A percentile compares a stretch with the other conserved stretches of the same genome.
Conservation (phyloP, 2,113 vertebrate genomes). For the Anhinga rufa region DNA sequence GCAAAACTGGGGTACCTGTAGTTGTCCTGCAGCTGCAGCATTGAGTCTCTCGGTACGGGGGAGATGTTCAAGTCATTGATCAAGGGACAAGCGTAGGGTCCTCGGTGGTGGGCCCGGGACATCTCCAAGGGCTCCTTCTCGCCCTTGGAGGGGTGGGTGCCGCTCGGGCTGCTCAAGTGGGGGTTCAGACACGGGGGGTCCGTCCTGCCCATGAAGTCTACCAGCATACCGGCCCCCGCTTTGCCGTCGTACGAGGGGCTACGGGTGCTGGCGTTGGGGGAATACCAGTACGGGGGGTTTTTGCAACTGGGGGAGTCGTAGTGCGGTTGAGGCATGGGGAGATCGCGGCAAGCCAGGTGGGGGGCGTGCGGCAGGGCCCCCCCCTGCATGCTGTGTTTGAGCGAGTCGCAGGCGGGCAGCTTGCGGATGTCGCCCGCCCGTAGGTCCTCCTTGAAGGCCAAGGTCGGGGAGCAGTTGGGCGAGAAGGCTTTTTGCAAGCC, state of each 20-base stretch:
- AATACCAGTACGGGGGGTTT: slow-evolving; percentile 94
- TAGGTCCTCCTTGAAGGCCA: slow-evolving; percentile 80
- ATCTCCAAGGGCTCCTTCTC: slow-evolving; percentile 88
- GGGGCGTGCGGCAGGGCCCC: slow-evolving; percentile 63
- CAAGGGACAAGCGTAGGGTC: slow-evolving; percentile 78
- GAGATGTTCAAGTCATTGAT: slow-evolving; percentile 88
- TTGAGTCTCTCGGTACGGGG: slow-evolving; percentile 88
- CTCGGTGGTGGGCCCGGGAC: slow-evolving; percentile 76
- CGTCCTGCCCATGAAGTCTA: slow-evolving; percentile 85
- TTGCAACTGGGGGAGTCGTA: slow-evolving; percentile 97
- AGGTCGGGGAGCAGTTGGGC: slow-evolving; percentile 89
- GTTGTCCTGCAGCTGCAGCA: slow-evolving; percentile 89
- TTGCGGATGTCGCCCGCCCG: slow-evolving; percentile 77
- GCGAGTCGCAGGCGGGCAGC: slow-evolving; percentile 84
- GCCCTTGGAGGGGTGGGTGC: slow-evolving; percentile 76
- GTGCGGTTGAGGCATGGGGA: slow-evolving; percentile 86
- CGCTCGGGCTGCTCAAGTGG: slow-evolving; percentile 75
- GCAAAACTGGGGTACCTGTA: slow-evolving; percentile 90
- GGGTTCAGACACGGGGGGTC: slow-evolving; percentile 79
- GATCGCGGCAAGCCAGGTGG: slow-evolving; percentile 83
- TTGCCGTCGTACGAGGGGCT: slow-evolving; percentile 87
- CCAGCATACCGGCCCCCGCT: slow-evolving; percentile 68
- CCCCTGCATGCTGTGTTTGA: slow-evolving; percentile 78
- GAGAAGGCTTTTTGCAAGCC: slow-evolving; percentile 88
- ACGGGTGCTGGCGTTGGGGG: slow-evolving; percentile 79